Percentiles rank a stretch among this genome's conserved stretches.
Evolutionary conservation across 2,113 vertebrate genomes (phyloP).

Genomic region (Stigmatopora argus): DNA sequence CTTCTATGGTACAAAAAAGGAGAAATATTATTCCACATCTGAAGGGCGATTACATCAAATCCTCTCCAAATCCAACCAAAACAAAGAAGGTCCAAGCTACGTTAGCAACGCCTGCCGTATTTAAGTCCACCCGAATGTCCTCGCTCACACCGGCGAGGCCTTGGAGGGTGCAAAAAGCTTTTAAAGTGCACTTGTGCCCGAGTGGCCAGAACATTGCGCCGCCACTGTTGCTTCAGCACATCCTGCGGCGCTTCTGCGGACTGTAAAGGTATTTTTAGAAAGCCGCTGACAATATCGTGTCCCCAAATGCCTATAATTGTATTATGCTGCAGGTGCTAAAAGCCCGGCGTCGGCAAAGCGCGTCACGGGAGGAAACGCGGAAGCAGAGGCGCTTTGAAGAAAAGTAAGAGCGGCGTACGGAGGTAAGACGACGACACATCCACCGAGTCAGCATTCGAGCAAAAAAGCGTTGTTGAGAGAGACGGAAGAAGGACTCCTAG

Average conservation of each 20-base stretch:
- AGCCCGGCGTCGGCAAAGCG: conserved; percentile 47
- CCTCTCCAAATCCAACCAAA: not conserved
- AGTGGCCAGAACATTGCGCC: conserved; percentile 56
- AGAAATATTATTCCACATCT: no score
- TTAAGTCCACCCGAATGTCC: conserved; percentile 21
- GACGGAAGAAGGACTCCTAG: conserved; percentile 7
- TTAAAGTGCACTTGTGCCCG: conserved; percentile 60
- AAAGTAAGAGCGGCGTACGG: conserved; percentile 27
- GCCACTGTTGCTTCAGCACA: conserved; percentile 16
- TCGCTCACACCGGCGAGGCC: conserved; percentile 11
- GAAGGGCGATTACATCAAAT: no score
- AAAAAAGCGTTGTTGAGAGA: not conserved
- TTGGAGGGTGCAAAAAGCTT: conserved; percentile 56
- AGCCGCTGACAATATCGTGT: conserved; percentile 51
- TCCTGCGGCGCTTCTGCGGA: conserved; percentile 19
- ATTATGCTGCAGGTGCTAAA: conserved; percentile 63
- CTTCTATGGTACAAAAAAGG: no score
- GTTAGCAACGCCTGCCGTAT: conserved; percentile 19
- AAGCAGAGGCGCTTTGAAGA: conserved; percentile 30
- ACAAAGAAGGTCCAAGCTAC: not conserved
- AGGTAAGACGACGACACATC: conserved; percentile 7
- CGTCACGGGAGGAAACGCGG: conserved; percentile 36
- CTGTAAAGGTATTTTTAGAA: conserved; percentile 58
- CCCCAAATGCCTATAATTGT: conserved; percentile 59
- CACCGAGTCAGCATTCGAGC: conserved; percentile 23